Evolutionary conservation across 2,888 invertebrate species (phyloP).

Genomic region (Neuroscelio doddi): DNA sequence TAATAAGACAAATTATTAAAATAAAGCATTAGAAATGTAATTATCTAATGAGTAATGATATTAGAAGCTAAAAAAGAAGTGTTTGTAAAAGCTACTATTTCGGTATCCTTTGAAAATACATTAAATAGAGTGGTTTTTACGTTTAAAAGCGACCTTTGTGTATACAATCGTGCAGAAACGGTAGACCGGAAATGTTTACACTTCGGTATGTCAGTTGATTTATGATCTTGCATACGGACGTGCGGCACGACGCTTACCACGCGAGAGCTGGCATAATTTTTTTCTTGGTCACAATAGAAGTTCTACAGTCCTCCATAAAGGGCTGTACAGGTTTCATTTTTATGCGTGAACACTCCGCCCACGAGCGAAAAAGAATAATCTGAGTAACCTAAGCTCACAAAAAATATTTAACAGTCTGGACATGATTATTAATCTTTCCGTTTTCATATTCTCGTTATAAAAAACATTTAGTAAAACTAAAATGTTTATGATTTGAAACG

Average conservation of each 20-base stretch:
- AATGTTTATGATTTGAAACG: too few species aligned
- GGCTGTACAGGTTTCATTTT: slow-evolving; percentile 32
- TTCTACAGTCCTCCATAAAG: slow-evolving; percentile 30
- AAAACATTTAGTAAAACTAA: too few species aligned
- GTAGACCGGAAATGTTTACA: slow-evolving; percentile 47
- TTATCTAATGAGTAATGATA: too few species aligned
- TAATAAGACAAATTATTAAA: too few species aligned
- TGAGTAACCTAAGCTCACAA: not conserved
- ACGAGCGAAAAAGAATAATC: not conserved
- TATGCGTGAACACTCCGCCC: slow-evolving; percentile 36
- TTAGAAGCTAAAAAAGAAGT: too few species aligned
- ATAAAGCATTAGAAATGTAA: too few species aligned
- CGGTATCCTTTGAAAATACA: slow-evolving; percentile 4
- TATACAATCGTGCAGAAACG: slow-evolving; percentile 44
- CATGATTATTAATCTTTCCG: too few species aligned
- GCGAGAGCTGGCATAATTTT: slow-evolving; percentile 35
- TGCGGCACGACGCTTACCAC: slow-evolving; percentile 42
- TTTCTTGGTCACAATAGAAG: slow-evolving; percentile 37
- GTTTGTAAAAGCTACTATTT: not conserved
- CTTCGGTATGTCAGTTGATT: slow-evolving; percentile 43
- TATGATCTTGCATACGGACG: slow-evolving; percentile 37
- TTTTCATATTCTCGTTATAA: too few species aligned
- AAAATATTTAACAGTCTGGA: slow-evolving; percentile 8
- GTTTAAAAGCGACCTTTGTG: slow-evolving; percentile 25
- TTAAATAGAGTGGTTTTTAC: slow-evolving; percentile 17